Conservation (phyloP, 2,113 vertebrate species). For the Coturnix japonica region DNA sequence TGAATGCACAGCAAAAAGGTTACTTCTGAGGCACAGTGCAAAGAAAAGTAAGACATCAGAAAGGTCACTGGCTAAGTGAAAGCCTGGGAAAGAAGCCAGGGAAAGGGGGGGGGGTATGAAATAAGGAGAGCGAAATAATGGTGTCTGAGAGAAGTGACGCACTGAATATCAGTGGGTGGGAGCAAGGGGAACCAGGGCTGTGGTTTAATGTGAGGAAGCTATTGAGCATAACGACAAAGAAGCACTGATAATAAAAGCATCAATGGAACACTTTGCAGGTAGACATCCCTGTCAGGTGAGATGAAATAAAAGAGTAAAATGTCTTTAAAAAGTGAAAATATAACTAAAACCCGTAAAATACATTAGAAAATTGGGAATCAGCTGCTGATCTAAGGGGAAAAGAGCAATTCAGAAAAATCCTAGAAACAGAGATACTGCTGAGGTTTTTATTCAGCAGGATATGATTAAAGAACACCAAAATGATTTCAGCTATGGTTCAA, state of each 20-base stretch:
- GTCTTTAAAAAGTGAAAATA: neutral
- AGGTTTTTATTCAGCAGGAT: neutral
- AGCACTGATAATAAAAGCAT: neutral
- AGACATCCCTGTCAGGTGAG: neutral
- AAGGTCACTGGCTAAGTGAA: neutral
- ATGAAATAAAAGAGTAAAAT: neutral
- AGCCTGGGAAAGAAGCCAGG: neutral
- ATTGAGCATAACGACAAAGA: conserved; percentile 15
- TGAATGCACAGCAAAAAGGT: neutral
- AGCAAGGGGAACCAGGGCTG: neutral
- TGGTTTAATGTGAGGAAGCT: neutral
- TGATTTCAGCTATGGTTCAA: neutral
- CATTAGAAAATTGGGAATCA: neutral
- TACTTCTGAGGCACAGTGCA: neutral
- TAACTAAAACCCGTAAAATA: neutral
- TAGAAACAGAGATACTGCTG: neutral
- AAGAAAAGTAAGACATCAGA: neutral
- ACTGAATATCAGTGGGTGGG: neutral
- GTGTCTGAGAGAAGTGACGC: neutral
- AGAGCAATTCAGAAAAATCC: neutral
- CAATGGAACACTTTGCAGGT: neutral
- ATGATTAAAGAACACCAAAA: neutral
- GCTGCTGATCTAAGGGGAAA: neutral
- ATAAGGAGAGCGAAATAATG: neutral
- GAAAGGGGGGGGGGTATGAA: neutral